Evolutionary conservation across 2,888 invertebrate species (phyloP), one percentile per base, ranked within the genome.

Genomic region (Hydrotaea cyrtoneurina): DNA sequence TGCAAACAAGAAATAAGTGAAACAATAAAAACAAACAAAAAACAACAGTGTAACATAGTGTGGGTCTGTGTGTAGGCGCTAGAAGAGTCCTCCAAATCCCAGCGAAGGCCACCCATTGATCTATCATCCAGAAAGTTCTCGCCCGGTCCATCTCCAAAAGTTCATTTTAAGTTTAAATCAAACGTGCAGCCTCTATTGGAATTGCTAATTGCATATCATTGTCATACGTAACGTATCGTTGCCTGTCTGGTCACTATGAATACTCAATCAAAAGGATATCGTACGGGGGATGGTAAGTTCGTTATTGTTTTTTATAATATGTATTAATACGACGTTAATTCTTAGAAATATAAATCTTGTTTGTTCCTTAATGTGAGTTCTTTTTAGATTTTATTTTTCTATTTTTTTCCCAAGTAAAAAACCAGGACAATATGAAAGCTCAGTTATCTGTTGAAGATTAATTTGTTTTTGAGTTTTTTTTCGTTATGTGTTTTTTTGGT

Each of bases 231-330:
- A 57, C 43, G 23, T 26, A 19, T 59, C 26, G n/a, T n/a, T n/a
- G n/a, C 26, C 26, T 10, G 13, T 59, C 26, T 71, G 77, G 26
- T 77, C 89, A 92, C 87, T 80, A 92, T 92, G 92, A 92, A 92
- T 88, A 90, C 92, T 79, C 92, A 92, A 88, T 90, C 92, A 80
- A 92, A 92, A 86, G 91, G 89, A 87, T 92, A 90, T 88, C 92
- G 92, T 86, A 89, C 91, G 64, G 90, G 92, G 78, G 92, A 92
- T 90, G 92, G 92, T 92, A 89, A 88, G 89, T 86, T 36, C 64
- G n/a, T 46, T 55, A 26, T 75, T 75, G 43, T 39, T 1, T 39
- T 59, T 11, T 31, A 71, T 71, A 50, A 50, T n/a, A 39, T 39
- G 39, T 39, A 39, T 39, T 1, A 1, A 39, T 39, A 8, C 53